phyloP scores from a whole-genome alignment of 2,797 vertebrate species.

The Pantherophis vulpinus region DNA sequence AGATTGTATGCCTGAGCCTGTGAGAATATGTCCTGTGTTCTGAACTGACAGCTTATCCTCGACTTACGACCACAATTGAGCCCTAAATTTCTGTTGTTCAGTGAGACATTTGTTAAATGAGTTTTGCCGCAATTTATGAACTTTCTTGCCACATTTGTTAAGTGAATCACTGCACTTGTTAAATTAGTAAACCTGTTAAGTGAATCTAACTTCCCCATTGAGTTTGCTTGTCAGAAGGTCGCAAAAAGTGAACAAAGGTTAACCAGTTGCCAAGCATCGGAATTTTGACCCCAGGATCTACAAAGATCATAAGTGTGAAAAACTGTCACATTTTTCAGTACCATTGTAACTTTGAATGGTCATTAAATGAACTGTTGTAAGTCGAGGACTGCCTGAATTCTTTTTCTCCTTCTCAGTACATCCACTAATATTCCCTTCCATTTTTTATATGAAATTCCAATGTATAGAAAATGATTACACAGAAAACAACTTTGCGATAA shows the following conservation, averaged over 20 bases:
- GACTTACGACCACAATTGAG: neutral
- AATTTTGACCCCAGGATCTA: neutral
- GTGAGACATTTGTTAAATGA: neutral
- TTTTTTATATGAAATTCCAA: conserved; percentile 2
- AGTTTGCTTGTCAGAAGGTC: neutral
- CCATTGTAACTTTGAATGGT: neutral
- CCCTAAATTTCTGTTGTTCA: neutral
- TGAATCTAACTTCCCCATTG: neutral
- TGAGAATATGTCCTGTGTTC: neutral
- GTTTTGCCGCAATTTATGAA: neutral
- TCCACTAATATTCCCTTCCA: conserved; percentile 25
- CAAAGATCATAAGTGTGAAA: neutral
- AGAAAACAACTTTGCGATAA: neutral
- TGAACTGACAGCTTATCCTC: neutral
- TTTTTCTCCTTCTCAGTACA: neutral
- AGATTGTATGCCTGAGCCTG: neutral
- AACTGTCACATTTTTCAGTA: neutral
- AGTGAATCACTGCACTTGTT: neutral
- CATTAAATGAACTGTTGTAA: neutral
- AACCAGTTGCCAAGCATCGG: neutral
- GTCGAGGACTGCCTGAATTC: no score
- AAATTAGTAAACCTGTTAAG: neutral
- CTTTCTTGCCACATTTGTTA: neutral
- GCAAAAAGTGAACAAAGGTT: neutral
- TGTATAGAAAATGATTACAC: neutral